Evolutionary conservation across 2,113 vertebrate species (phyloP).

Genomic region (Malurus melanocephalus): DNA sequence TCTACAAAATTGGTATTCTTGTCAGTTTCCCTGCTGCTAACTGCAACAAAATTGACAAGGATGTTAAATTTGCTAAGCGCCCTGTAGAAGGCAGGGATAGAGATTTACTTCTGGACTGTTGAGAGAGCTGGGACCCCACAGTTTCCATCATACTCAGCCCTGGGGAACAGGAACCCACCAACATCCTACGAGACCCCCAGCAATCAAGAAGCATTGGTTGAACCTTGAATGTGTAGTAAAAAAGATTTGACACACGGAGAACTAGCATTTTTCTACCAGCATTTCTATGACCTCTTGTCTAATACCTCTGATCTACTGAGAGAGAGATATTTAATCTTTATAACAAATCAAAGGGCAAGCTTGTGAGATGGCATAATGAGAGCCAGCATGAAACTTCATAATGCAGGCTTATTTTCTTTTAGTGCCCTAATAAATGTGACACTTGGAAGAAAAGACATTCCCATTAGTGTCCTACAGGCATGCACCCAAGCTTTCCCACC

Average conservation of each 20-base stretch:
- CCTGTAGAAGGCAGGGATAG: background rate
- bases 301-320: slow-evolving; percentile 3
- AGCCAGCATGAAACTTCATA: slow-evolving; percentile 41
- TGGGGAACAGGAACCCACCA: background rate
- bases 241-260: background rate
- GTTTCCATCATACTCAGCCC: background rate
- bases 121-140: background rate
- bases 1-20: slow-evolving; percentile 20
- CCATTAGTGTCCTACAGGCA: slow-evolving; percentile 22
- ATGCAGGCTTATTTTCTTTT: slow-evolving; percentile 30
- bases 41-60: slow-evolving; percentile 13
- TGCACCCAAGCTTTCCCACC: background rate
- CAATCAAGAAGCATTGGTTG: background rate
- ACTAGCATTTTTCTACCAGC: background rate
- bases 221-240: background rate
- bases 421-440: slow-evolving; percentile 22
- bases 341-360: slow-evolving; percentile 32
- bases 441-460: background rate
- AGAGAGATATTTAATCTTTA: slow-evolving; percentile 40
- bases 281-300: background rate
- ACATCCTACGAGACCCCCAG: background rate
- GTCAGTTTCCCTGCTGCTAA: background rate
- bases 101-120: background rate
- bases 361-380: slow-evolving; percentile 38
- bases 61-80: background rate